Evolutionary conservation across 2,888 invertebrate genomes (phyloP), one percentile per base, ranked within the genome.

Genomic region (Acleris laterana): DNA sequence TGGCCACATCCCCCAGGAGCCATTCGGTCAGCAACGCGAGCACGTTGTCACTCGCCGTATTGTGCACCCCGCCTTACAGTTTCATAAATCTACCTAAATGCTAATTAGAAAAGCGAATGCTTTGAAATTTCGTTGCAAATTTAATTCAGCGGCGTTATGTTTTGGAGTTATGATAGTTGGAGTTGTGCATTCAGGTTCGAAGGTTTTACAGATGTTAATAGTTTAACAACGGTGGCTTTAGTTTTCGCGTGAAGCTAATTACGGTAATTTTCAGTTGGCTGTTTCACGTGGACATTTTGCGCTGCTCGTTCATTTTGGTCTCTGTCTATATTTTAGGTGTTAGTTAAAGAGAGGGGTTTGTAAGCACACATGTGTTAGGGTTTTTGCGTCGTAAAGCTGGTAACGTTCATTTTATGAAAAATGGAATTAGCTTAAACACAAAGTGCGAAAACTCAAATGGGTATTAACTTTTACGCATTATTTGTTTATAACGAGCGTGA

Each of bases 81-180:
- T 74, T 72, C 75, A 74, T 73, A 76, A 75, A 77, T 77, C 74
- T 71, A 74, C 75, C 70, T 65, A 71, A 77, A 75, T 72, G 73
- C 72, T 76, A 78, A 80, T 80, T 78, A 78, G 75, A 78, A 72
- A 64, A 57, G 70, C 68, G 72, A 70, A 71, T 71, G 71, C 59
- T 71, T 52, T 62, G 68, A 69, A 63, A 71, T 75, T 74, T 69
- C 71, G 68, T 72, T 68, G 62, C 63, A 60, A 68, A 70, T 64
- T 59, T 58, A 69, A 68, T 56, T 56, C 51, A 51, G 52, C 53
- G 53, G 66, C 71, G 72, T 72, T 72, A 72, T 70, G 69, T 72
- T 74, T 68, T 68, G 49, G 66, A 52, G 57, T 56, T 66, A 22
- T 60, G 50, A 46, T 55, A 66, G 66, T 57, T 32, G 25, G 46